phyloP scores from a whole-genome alignment of 1,140 invertebrate genomes.

The Drosophila nigrodunni region DNA sequence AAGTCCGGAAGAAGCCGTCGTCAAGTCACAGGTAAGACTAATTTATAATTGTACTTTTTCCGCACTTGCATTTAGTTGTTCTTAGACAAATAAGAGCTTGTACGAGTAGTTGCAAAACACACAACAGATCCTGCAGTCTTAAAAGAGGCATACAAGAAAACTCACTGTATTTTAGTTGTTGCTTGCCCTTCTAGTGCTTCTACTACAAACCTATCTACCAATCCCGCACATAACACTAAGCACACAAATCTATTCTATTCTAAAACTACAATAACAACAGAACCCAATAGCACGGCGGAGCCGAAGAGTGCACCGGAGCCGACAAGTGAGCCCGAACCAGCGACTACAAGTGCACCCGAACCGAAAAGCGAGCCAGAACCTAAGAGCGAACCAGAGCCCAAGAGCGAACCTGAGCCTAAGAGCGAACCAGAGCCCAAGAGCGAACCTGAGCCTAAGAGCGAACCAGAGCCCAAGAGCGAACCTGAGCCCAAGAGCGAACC shows the following conservation, averaged over 20 bases:
- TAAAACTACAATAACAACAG: conserved; percentile 42
- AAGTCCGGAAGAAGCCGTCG: conserved; percentile 77
- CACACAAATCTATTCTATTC: conserved; percentile 55
- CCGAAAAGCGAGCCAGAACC: conserved; percentile 44
- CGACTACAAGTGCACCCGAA: conserved; percentile 40
- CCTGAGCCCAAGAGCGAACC: conserved; percentile 44
- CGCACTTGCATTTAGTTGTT: conserved; percentile 24
- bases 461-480: conserved; percentile 41
- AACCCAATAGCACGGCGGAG: conserved; percentile 65
- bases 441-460: conserved; percentile 26
- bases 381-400: conserved; percentile 48
- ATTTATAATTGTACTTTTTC: not conserved
- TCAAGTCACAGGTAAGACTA: conserved; percentile 70
- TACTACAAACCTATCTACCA: conserved; percentile 36
- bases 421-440: conserved; percentile 51
- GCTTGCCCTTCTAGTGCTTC: conserved; percentile 41
- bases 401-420: conserved; percentile 36
- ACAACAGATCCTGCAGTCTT: conserved; percentile 36
- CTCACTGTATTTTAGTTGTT: conserved; percentile 24
- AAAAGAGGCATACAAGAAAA: conserved; percentile 28
- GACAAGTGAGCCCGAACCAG: conserved; percentile 46
- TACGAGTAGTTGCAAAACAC: conserved; percentile 42
- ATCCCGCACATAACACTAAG: conserved; percentile 54
- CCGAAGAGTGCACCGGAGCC: conserved; percentile 26
- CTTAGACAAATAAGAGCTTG: conserved; percentile 12